Evolutionary conservation across 2,797 vertebrate species (phyloP), one percentile per base, ranked within the genome.

Genomic region (Dicrostonyx torquatus): DNA sequence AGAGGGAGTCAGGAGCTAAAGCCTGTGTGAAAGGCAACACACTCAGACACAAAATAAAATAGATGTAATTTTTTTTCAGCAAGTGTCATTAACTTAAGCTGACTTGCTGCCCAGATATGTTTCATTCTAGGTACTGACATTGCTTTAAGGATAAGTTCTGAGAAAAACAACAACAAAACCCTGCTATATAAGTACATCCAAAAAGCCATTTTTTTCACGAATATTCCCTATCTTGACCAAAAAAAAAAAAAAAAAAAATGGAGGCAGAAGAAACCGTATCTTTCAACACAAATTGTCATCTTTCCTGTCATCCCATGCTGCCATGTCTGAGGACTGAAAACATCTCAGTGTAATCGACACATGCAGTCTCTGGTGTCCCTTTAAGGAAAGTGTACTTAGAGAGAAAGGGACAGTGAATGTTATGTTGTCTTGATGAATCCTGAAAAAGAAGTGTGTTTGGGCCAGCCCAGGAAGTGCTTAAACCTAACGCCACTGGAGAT

Each of bases 381-480:
- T 72, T 80, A 91, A 93, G 48, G n/a, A 34, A 94, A 48, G 91
- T 82, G 45, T 20, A 76, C 10, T 10, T 37, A 84, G 48, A 91
- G 78, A 93, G 58, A 43, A 79, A 87, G 60, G 24, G 66, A 48
- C 3, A 60, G 79, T 80, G n/a, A 72, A 43, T 70, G 60, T 34
- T 64, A 17, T 14, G 43, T 18, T 66, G 10, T 58, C 50, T 96
- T 55, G 26, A 45, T 60, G 29, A 64, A 70, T 62, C 31, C 24
- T 1, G 29, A 50, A 48, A 93, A 60, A 17, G 34, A 84, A 60
- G 0, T 68, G 15, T 31, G 76, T 68, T 93, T 76, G 37, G 73
- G 55, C 6, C 84, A 50, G 40, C n/a, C 62, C 45, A 37, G 18
- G 29, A 86, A 5, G 66, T n/a, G 1, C 26, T 85, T 78, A 68